Evolutionary conservation across 2,113 vertebrate species (phyloP), one percentile per base, ranked within the genome.

Genomic region (Cryptoleucopteryx plumbea): DNA sequence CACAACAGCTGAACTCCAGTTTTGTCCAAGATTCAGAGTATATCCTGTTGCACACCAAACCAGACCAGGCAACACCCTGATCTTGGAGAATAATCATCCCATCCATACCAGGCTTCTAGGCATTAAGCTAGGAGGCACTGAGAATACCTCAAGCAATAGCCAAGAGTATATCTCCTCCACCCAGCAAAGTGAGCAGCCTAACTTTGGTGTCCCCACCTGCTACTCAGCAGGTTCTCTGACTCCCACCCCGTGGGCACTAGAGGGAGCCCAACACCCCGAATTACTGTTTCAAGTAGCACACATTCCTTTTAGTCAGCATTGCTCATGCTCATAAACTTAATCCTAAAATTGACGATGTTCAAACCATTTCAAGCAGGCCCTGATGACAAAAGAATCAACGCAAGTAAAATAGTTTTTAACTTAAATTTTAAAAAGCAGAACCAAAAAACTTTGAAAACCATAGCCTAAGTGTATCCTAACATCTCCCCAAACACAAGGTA

Each of bases 181-280:
- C 5, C 21, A 61, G 42, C 16, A 31, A 67, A 48, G 10, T 6
- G 9, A 73, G 53, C 19, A 67, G 52, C 22, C 19, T 27, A 67
- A 50, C 8, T 15, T 19, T 0, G 0, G 23, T 3, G 11, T 7
- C 16, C n/a, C 13, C n/a, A 18, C 7, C 17, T 8, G 16, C 3
- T 5, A 22, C 3, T 9, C 56, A 55, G 32, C 6, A 63, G 38
- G 11, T 61, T 86, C 65, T 80, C 52, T 0, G 25, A 45, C 29
- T 36, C 15, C 10, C 31, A 5, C 6, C 1, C n/a, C 10, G 7
- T 48, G 48, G 40, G 27, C 92, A 61, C 70, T 80, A 97, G 95
- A 90, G 94, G 93, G 93, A 91, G 90, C 70, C 21, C 66, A 72
- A 72, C 47, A 53, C 9, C 9, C 2, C 0, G 55, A 90, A 42